Conservation (phyloP, 2,888 invertebrate genomes). For the Drosophila birchii region DNA sequence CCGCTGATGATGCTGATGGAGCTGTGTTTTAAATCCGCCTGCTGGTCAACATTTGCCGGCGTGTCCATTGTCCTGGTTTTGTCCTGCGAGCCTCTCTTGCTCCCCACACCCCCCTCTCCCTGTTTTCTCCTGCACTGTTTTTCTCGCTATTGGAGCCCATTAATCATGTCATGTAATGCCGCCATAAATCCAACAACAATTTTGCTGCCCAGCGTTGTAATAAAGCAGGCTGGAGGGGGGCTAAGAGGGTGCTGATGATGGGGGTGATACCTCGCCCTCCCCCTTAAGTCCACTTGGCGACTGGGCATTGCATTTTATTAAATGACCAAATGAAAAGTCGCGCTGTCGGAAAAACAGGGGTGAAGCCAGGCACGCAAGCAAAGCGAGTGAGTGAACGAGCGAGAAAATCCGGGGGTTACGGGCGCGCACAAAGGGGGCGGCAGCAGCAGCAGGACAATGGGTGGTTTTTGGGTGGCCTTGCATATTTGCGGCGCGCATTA, state of each 20-base stretch:
- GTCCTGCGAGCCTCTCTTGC: neutral
- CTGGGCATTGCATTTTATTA: slow-evolving; percentile 76
- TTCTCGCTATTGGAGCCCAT: slow-evolving; percentile 60
- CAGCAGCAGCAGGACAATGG: slow-evolving; percentile 12
- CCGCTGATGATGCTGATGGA: slow-evolving; percentile 37
- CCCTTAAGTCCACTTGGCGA: slow-evolving; percentile 35
- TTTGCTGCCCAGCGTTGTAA: slow-evolving; percentile 55
- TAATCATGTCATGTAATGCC: slow-evolving; percentile 82
- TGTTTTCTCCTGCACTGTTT: slow-evolving; percentile 27
- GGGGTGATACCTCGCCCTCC: neutral
- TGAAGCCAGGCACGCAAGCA: neutral
- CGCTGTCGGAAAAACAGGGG: slow-evolving; percentile 60
- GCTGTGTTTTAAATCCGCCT: slow-evolving; percentile 50
- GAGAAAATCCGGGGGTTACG: slow-evolving; percentile 2
- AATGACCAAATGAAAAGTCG: slow-evolving; percentile 81
- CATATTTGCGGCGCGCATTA: slow-evolving; percentile 79
- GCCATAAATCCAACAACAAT: slow-evolving; percentile 82
- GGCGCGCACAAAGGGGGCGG: neutral
- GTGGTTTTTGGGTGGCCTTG: slow-evolving; percentile 59
- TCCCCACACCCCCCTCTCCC: too few relatives aligned
- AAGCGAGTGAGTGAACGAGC: neutral
- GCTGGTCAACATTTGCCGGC: slow-evolving; percentile 48
- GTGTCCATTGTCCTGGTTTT: slow-evolving; percentile 44
- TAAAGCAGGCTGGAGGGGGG: slow-evolving; percentile 36
- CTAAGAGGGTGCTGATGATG: neutral